phyloP scores from a whole-genome alignment of 2,797 vertebrate species.

The Scarus forsteni region DNA sequence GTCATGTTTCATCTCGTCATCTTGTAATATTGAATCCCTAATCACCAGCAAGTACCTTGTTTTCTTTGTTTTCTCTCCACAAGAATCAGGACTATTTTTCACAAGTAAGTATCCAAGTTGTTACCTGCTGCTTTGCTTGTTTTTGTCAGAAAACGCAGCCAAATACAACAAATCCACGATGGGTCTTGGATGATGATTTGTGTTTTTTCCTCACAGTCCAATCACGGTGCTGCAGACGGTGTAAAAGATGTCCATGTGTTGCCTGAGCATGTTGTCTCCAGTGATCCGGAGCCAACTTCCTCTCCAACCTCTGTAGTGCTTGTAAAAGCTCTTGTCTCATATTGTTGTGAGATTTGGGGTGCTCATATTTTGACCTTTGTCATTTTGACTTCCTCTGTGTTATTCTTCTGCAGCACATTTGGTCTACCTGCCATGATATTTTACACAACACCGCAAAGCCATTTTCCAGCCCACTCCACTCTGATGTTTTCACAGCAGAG shows the following conservation, averaged over 20 bases:
- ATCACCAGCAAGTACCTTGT: neutral
- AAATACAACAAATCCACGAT: constrained; percentile 3
- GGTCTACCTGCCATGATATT: constrained; percentile 11
- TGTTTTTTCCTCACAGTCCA: constrained; percentile 12
- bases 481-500: constrained; percentile 31
- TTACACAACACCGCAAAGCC: constrained; percentile 7
- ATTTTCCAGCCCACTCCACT: constrained; percentile 29
- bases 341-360: constrained; percentile 26
- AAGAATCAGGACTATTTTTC: constrained; percentile 10
- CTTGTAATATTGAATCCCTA: neutral
- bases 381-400: constrained; percentile 30
- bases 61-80: constrained; percentile 7
- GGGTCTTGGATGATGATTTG: constrained; percentile 5
- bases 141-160: neutral
- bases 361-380: constrained; percentile 40
- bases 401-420: constrained; percentile 17
- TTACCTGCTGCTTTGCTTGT: constrained; percentile 8
- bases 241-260: neutral
- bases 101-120: constrained; percentile 3
- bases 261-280: neutral
- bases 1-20: neutral
- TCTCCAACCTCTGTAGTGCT: constrained; percentile 24
- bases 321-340: constrained; percentile 24
- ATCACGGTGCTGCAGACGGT: neutral
- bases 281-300: constrained; percentile 17